Evolutionary conservation across 1,140 invertebrate genomes (phyloP), one percentile per base, ranked within the genome.

Genomic region (Eueides isabella): DNA sequence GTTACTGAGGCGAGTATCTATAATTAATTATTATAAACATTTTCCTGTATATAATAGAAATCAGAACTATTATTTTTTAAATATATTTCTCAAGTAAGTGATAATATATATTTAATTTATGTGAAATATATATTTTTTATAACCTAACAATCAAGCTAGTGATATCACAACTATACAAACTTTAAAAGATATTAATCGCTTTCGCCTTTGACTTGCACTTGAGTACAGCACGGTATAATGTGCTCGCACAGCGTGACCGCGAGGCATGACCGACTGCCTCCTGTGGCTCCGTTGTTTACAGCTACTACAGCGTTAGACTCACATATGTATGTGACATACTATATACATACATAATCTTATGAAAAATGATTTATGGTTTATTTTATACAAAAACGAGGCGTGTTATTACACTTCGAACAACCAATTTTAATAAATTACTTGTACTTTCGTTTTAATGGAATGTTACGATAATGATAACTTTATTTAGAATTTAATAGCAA

Each of bases 261-360:
- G 64, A 78, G 75, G 74, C 82, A 82, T 85, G 82, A 85, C 80
- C 79, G 74, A 66, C 68, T 77, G 71, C 77, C 70, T 84, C 72
- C 82, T 77, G 75, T 77, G 41, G 62, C 44, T 66, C 66, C 72
- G 76, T 74, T 77, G 77, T 80, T 80, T 76, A 76, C 68, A 68
- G 70, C 71, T 67, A 67, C 77, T 77, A 69, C 74, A 68, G 77
- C 78, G 77, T 79, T 69, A 41, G 61, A 69, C 38, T 64, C 28
- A 68, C 72, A 38, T 31, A 28, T 71, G 38, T 72, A 48, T 55
- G 6, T 26, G 5, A 63, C 48, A 55, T 55, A 55, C 48, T 55
- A 11, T 11, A 55, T 26, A 55, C 23, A 55, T 11, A 55, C 23
- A 23, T 44, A 44, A 16, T 16, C 7, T 0, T 44, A 44, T 16